These are phyloP conservation scores for Chaetophractus vellerosus DNA, from an alignment of 2,797 vertebrate species.

Conservation along the genomic window DNA sequence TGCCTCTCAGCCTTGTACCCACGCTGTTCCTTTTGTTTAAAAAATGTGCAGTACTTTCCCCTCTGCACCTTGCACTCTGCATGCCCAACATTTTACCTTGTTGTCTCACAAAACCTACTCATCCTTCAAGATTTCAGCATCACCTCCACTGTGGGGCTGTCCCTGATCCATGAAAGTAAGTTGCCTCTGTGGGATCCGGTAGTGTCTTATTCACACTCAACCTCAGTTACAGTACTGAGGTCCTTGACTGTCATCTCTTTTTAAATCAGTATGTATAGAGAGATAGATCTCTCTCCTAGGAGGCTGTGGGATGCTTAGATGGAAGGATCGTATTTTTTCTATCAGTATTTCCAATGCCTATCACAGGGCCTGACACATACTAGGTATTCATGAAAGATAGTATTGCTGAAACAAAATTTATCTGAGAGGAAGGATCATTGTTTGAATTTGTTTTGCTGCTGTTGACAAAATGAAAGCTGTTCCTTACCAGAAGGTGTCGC, in stretches of 20 bases:
- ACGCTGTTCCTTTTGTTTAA: neutral
- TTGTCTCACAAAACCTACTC: neutral
- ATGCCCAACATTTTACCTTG: neutral
- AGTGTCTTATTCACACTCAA: neutral
- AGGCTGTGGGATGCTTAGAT: neutral
- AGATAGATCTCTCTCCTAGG: neutral
- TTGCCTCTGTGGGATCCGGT: neutral
- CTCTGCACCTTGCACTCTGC: neutral
- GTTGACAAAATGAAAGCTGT: neutral
- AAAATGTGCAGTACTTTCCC: neutral
- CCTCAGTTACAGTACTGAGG: neutral
- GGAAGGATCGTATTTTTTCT: neutral
- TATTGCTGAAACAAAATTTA: conserved; percentile 17
- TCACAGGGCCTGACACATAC: neutral
- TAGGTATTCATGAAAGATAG: neutral
- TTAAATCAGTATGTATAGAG: too few relatives aligned
- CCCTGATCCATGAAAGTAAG: neutral
- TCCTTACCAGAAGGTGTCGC: conserved; percentile 86
- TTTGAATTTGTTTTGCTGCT: neutral
- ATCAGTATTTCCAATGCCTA: neutral
- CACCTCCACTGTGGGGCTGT: neutral
- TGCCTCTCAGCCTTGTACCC: neutral
- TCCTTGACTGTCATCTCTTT: neutral
- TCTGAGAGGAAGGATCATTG: neutral
- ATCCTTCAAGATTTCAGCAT: neutral